A percentile compares a stretch with the other conserved stretches of the same genome.
These are phyloP conservation scores for Chaenocephalus aceratus DNA, from an alignment of 2,113 vertebrate genomes.

Conservation along the genomic window DNA sequence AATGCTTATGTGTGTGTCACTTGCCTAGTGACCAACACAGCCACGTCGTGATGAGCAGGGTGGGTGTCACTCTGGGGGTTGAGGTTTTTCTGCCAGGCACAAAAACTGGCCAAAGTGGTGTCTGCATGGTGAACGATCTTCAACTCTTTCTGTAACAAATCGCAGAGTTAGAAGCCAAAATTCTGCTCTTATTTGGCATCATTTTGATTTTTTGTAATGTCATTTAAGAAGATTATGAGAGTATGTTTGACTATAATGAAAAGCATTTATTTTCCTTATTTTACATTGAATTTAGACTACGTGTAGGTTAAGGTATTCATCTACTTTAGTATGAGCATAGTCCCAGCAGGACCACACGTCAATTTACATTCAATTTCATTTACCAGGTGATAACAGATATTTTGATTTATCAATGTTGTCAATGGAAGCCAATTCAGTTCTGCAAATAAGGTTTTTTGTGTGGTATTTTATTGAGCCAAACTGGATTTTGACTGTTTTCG, in stretches of 20 bases:
- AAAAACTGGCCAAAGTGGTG: slow-evolving; percentile 95
- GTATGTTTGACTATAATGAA: not conserved
- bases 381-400: too few relatives aligned
- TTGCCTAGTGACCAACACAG: slow-evolving; percentile 93
- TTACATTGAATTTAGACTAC: not conserved
- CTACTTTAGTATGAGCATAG: not conserved
- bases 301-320: too few relatives aligned
- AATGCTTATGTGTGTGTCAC: slow-evolving; percentile 21
- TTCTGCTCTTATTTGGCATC: not conserved
- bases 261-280: not conserved
- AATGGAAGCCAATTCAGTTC: not conserved
- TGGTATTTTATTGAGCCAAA: not conserved
- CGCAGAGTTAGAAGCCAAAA: not conserved
- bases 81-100: slow-evolving; percentile 97
- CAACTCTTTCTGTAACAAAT: slow-evolving; percentile 86
- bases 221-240: not conserved
- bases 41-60: slow-evolving; percentile 95
- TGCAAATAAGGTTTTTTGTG: not conserved
- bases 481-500: not conserved
- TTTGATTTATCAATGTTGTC: not conserved
- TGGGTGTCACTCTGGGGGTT: slow-evolving; percentile 96
- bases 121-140: slow-evolving; percentile 97
- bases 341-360: not conserved
- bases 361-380: too few relatives aligned
- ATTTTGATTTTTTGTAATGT: not conserved